Base-by-base conservation (phyloP, 2,113 vertebrate species). In the Nyctibius bracteatus region DNA sequence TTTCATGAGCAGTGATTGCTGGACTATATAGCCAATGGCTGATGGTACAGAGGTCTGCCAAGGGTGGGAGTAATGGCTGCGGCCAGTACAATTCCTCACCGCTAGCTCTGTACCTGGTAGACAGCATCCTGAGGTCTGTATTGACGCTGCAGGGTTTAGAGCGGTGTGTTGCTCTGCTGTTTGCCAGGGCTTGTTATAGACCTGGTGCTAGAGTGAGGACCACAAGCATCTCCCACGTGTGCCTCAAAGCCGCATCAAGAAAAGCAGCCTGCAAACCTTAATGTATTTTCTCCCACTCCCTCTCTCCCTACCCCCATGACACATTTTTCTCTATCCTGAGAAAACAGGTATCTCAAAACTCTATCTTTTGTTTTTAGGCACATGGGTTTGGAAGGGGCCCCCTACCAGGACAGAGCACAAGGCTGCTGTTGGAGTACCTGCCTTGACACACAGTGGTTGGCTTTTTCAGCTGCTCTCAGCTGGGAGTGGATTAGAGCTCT, bases 401-500 rank as follows among this genome's bases (percentile, higher is more conserved):
- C 57, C 46, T 44, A 39, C 66, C 73, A 46, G 22, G 44, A 44
- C 35, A 12, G 63, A 82, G 51, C 68, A 12, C 33, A 41, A 39
- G 78, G 84, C 81, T 55, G 6, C 62, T 82, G 83, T 61, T 66
- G 6, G 70, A 63, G 72, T 41, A 35, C 63, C 43, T 63, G 77
- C 43, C 59, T 3, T 5, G 6, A 51, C 23, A 24, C 24, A 19
- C 24, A 12, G 31, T 10, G 77, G 9, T 74, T 90, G 94, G 88
- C 89, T 96, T 93, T 96, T 87, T 95, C 94, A 94, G 96, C 96
- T 94, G 81, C 61, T 58, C 58, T 47, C 83, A 80, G 84, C 49
- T 41, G 88, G 90, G 87, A 65, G 22, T 27, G 27, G 91, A 30
- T 93, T 59, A 93, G 74, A 91, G 84, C 91, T 65, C 43, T 9